Base-by-base conservation (phyloP, 2,797 vertebrate genomes). In the Lagorchestes hirsutus region DNA sequence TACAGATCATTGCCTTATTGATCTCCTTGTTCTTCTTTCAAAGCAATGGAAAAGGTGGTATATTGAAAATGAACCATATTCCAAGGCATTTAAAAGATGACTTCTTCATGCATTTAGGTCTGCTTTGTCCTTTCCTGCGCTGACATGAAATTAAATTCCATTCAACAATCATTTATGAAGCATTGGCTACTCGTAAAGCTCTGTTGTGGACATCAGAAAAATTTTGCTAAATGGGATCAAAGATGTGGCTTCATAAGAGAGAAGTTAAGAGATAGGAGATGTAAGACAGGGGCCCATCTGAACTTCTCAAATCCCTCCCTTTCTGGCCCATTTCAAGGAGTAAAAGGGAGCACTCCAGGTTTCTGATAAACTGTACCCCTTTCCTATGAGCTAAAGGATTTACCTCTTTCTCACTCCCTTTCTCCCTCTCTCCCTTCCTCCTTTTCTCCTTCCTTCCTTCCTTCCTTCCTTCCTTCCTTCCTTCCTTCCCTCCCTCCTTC, bases 1-100 rank as follows among this genome's bases (percentile, higher is more conserved):
- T 93, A 58, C 74, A 93, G 96, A 96, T 96, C 95, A 34, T 93
- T 94, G n/a, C 67, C 92, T 93, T 59, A 90, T 28, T 95, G 90
- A 31, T 97, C 90, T 52, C 5, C 0, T 0, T 54, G 54, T 40
- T 4, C 27, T 97, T 54, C 90, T 97, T 90, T 82, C 90, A 50
- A 0, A 0, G 54, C 16, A 93, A 9, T 91, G 55, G 40, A 95
- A 93, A 97, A 95, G 29, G 0, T 13, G 54, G 13, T 92, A 93
- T 57, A 93, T 3, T 55, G 54, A 92, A 74, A 74, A 40, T 74
- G 67, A 74, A 74, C 67, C 18, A 9, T 74, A 74, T 74, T 74
- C n/a, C 62, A 74, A 74, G 34, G 34, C 62, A 74, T 74, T 74
- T 74, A 4, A 40, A 74, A 74, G 40, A 74, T 74, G 62, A 74